A percentile compares a stretch with the other conserved stretches of the same genome.
These are phyloP conservation scores for Chloroceryle amazona DNA, from an alignment of 2,797 vertebrate genomes.

Conservation along the genomic window DNA sequence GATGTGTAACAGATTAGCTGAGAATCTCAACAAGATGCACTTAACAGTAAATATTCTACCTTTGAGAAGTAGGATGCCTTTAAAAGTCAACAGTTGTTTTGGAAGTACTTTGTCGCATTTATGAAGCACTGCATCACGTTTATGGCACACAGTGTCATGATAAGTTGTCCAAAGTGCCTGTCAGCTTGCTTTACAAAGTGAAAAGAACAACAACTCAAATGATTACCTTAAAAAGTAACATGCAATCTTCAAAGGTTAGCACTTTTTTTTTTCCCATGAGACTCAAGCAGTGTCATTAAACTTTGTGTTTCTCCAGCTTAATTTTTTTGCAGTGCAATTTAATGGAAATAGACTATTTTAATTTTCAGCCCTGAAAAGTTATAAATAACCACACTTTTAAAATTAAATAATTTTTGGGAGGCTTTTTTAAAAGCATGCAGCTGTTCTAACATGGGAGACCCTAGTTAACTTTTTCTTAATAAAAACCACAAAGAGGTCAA, in stretches of 20 bases:
- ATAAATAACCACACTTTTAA: conserved; percentile 35
- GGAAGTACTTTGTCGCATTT: conserved; percentile 73
- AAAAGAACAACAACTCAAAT: conserved; percentile 37
- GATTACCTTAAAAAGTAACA: conserved; percentile 18
- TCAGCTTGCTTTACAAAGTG: conserved; percentile 47
- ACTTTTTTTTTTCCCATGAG: neutral
- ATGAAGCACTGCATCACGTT: conserved; percentile 69
- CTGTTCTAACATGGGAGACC: conserved; percentile 42
- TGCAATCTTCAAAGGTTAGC: neutral
- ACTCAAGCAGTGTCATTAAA: neutral
- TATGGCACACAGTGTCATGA: conserved; percentile 63
- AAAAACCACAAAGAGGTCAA: conserved; percentile 52
- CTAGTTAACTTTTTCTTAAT: conserved; percentile 14
- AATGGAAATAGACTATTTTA: conserved; percentile 32
- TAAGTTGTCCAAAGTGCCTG: conserved; percentile 75
- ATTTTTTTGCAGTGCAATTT: neutral
- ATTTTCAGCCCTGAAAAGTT: conserved; percentile 31
- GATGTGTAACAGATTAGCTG: conserved; percentile 70
- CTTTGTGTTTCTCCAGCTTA: neutral
- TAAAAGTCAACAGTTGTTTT: conserved; percentile 73
- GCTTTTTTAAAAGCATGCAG: conserved; percentile 47
- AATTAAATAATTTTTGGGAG: conserved; percentile 48
- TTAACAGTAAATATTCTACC: conserved; percentile 76
- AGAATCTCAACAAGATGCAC: conserved; percentile 70
- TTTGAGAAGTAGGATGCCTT: conserved; percentile 67